phyloP scores from a whole-genome alignment of 2,797 vertebrate species.

The Carapus acus region DNA sequence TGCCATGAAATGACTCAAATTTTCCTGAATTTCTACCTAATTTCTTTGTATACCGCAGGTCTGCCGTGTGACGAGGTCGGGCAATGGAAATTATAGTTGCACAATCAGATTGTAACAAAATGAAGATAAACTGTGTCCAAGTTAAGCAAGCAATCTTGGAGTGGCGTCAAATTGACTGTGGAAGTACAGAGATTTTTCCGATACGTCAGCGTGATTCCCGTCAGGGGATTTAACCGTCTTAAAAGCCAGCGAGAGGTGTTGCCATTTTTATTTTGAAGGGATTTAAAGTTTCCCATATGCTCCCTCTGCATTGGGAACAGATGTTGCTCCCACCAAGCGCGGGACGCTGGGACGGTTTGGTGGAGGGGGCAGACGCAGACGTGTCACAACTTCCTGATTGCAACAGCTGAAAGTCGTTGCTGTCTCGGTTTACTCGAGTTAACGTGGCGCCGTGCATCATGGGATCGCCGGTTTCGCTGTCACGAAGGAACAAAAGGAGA shows the following conservation, averaged over 20 bases:
- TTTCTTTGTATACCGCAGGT: conserved; percentile 46
- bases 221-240: conserved; percentile 48
- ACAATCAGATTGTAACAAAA: conserved; percentile 52
- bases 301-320: conserved; percentile 58
- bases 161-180: conserved; percentile 23
- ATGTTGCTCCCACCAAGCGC: conserved; percentile 48
- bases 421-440: conserved; percentile 39
- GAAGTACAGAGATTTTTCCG: conserved; percentile 45
- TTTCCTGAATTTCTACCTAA: conserved; percentile 37
- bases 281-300: conserved; percentile 51
- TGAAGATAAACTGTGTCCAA: conserved; percentile 45
- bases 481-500: conserved; percentile 10
- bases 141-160: conserved; percentile 44
- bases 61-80: conserved; percentile 56
- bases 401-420: conserved; percentile 54
- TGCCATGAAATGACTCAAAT: not conserved
- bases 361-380: conserved; percentile 42
- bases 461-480: conserved; percentile 5
- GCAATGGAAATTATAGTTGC: conserved; percentile 56
- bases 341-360: conserved; percentile 47
- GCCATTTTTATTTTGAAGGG: conserved; percentile 45
- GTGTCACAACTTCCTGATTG: conserved; percentile 53
- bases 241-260: conserved; percentile 53
- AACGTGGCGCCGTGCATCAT: conserved; percentile 13
- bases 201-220: conserved; percentile 53